Evolutionary conservation across 2,113 vertebrate species (phyloP), one percentile per base, ranked within the genome.

Genomic region (Labeo rohita): DNA sequence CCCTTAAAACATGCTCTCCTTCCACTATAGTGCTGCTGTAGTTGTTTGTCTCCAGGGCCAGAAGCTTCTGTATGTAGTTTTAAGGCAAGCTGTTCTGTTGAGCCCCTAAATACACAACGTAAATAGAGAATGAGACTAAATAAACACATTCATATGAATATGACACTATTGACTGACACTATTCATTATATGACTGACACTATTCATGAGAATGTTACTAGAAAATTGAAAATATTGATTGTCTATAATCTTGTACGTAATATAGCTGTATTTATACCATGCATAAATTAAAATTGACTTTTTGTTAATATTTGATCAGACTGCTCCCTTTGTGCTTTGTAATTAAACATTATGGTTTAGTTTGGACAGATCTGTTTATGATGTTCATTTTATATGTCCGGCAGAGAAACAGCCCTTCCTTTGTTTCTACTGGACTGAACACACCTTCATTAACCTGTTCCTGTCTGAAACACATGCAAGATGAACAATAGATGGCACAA

Each of bases 71-170:
- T 84, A 95, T 91, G 90, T 99, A 99, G 3, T 96, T 94, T 70
- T 56, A 0, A 1, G 97, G 98, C 88, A 99, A 95, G 84, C 92
- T 91, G 8, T 96, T 97, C 94, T 97, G 96, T 92, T 95, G 93
- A 11, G 97, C 97, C 15, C 98, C 97, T 91, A 96, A 87, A 92
- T 96, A 97, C 88, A 99, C 93, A 75, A 98, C 96, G 97, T 98
- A 2, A 0, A 85, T 2, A 56, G 1, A 85, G 13, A 34, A 18
- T 28, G 21, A 59, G 74, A 66, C 1, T 15, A 23, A 34, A 74
- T n/a, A 9, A n/a, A n/a, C n/a, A 50, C 10, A 45, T 2, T 43
- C 18, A 56, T 11, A 83, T 65, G 45, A 75, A 76, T 15, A 7
- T 6, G 7, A 8, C 1, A 18, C 5, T 10, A 28, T 28, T 84